Evolutionary conservation across 2,888 invertebrate species (phyloP).

Genomic region (Campoletis raptor): DNA sequence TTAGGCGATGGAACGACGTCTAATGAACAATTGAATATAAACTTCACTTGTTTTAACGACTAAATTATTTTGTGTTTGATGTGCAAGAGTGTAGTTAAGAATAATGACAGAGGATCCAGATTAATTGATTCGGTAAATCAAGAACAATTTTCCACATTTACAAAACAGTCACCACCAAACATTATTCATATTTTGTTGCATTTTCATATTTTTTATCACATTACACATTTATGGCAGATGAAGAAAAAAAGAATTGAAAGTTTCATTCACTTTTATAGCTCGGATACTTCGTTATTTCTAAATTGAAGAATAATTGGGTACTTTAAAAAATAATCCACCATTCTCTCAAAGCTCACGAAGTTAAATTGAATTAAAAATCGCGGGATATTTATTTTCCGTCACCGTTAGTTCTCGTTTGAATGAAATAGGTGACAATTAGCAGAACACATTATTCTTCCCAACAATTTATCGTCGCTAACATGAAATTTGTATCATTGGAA

Average conservation of each 20-base stretch:
- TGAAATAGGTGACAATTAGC: neutral
- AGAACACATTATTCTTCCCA: neutral
- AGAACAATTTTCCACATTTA: neutral
- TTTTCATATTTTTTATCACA: neutral
- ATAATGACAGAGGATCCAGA: neutral
- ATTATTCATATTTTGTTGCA: neutral
- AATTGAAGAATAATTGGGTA: neutral
- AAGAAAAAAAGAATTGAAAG: too few species aligned
- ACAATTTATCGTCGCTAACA: too few species aligned
- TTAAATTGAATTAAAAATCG: neutral
- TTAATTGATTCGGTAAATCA: neutral
- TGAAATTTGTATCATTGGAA: too few species aligned
- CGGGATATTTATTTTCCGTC: too few species aligned
- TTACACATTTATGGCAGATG: neutral
- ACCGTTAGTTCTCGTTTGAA: neutral
- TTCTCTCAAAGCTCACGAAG: neutral
- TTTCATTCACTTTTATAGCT: too few species aligned
- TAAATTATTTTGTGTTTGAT: neutral
- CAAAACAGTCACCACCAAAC: neutral
- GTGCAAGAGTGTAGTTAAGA: neutral
- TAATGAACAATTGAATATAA: neutral
- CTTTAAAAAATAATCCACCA: neutral
- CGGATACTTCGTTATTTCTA: neutral
- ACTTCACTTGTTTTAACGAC: neutral
- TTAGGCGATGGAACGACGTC: conserved; percentile 15